Evolutionary conservation across 1,140 invertebrate species (phyloP), one percentile per base, ranked within the genome.

Genomic region (Aleiodes sp.): DNA sequence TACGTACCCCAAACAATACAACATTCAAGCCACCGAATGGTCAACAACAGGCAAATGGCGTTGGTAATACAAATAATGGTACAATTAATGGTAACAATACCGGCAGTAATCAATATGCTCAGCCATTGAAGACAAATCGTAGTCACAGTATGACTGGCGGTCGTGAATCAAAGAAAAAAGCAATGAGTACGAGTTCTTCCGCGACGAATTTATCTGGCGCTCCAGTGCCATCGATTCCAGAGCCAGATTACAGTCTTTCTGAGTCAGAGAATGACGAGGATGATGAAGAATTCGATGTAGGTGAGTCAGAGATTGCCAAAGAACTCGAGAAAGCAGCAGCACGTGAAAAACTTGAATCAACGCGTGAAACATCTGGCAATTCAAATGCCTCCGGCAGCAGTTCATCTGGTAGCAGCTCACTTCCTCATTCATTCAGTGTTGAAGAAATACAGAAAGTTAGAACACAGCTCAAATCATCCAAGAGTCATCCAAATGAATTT

Each of bases 171-270:
- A 84, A 87, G 62, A 86, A 86, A 46, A 88, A 88, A 0, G 73
- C 43, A 0, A 79, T 85, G 33, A 77, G 70, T 10, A 76, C 78
- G 2, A 87, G 82, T 67, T 82, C 83, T 21, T 84, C 85, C 9
- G 75, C 82, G 28, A 77, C 78, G 28, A 86, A 85, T 76, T 70
- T 86, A 3, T 78, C 81, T 4, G 19, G 82, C 85, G 70, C 77
- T 46, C 7, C 72, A 2, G 88, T 89, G 2, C 94, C 94, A 8
- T 92, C 92, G 2, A 96, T 96, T 66, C 95, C 94, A 0, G 94
- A 96, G 77, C 94, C 94, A 0, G 95, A 96, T 84, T 96, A 96
- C 84, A 95, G 92, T 82, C 89, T 94, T 77, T 94, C 92, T 63
- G 93, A 94, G 77, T 93, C 92, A 0, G 87, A 88, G 46, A 85